These are phyloP conservation scores for Calliopum simillimum DNA, from an alignment of 2,888 invertebrate species.

Conservation along the genomic window DNA sequence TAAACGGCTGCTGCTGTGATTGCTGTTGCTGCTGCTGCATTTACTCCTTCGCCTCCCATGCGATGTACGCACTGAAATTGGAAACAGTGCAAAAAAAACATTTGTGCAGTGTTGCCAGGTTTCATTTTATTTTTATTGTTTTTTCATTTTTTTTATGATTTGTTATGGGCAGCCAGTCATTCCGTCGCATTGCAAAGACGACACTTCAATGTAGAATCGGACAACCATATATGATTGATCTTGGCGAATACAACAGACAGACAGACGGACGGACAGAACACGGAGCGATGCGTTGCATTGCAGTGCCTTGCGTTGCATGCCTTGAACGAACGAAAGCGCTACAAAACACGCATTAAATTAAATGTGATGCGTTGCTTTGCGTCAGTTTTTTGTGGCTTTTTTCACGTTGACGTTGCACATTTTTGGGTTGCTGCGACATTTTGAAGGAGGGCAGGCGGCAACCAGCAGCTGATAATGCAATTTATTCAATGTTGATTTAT, in stretches of 20 bases:
- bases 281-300: not conserved
- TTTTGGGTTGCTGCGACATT: constrained; percentile 10
- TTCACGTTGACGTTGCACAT: constrained; percentile 5
- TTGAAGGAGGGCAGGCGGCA: constrained; percentile 32
- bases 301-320: constrained; percentile 9
- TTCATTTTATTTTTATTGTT: constrained; percentile 1
- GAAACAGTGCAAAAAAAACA: constrained; percentile 3
- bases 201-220: constrained; percentile 60
- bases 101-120: not conserved
- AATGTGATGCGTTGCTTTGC: not conserved
- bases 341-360: constrained; percentile 30
- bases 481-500: constrained; percentile 25
- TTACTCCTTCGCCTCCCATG: constrained; percentile 42
- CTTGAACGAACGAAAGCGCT: constrained; percentile 18
- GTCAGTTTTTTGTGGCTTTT: not conserved
- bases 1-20: not conserved
- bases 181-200: constrained; percentile 47
- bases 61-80: constrained; percentile 20
- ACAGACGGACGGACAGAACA: too few species aligned
- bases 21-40: not conserved
- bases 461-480: constrained; percentile 5
- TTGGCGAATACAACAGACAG: constrained; percentile 36
- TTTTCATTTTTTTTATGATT: not conserved
- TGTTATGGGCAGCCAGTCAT: constrained; percentile 11
- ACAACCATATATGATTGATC: constrained; percentile 63